Base-by-base conservation (phyloP, 2,113 vertebrate species). In the Ploceus nigricollis region DNA sequence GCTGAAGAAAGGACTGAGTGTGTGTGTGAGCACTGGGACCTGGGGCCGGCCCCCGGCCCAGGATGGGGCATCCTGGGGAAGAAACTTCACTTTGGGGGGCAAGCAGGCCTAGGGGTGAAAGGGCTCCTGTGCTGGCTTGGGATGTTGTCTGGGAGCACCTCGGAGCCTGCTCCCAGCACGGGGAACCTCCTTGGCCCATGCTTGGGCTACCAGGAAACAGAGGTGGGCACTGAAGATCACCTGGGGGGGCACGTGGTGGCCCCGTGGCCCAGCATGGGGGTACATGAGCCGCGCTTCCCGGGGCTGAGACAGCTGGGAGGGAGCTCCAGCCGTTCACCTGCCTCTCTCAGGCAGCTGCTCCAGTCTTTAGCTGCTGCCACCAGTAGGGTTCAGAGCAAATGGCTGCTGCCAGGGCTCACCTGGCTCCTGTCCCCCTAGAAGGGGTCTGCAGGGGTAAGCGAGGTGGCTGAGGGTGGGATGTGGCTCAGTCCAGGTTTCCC, bases 1-100 rank as follows among this genome's bases (percentile, higher is more conserved):
- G 69, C 82, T 47, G 14, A 84, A 96, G 92, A 96, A 95, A 95
- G 88, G 64, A 79, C 90, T 15, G 13, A 82, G 61, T 93, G 91
- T 96, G 92, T 33, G 16, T 63, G 88, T 44, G 89, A 35, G 51
- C 57, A 20, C 31, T 1, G 0, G 78, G 72, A 76, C 30, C n/a
- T 48, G 1, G 21, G 5, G 45, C 88, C 1, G 8, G 56, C 75
- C 75, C 42, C 14, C 7, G 0, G 51, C 9, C 2, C 1, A 2
- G 68, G 13, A 23, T 45, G 56, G n/a, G 66, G 42, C 0, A 1
- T 42, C 58, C 60, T 12, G 35, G 61, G 64, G 35, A 58, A 45
- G 57, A 40, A 69, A 68, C 53, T 66, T 37, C 35, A 6, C 35
- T n/a, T 20, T 0, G 0, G 6, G 7, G 65, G 10, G 14, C 39